phyloP scores from a whole-genome alignment of 2,113 vertebrate genomes.

The Falco punctatus region DNA sequence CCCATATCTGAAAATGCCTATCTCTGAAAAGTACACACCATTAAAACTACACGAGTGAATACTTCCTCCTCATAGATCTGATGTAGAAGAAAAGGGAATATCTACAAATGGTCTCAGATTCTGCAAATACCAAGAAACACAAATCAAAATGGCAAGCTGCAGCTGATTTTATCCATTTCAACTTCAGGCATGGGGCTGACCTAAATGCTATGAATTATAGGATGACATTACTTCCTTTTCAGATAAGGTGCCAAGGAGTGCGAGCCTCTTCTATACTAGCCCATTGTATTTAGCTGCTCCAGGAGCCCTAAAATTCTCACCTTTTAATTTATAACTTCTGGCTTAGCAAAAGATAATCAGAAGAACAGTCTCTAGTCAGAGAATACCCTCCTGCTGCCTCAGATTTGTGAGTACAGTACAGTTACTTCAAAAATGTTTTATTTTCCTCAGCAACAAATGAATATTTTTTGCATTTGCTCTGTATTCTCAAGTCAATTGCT shows the following conservation, averaged over 20 bases:
- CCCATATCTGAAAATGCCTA: too few species aligned
- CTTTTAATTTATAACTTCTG: neutral
- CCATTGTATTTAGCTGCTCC: neutral
- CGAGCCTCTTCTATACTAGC: neutral
- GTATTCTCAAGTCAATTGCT: neutral
- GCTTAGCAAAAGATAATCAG: neutral
- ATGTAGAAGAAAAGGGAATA: neutral
- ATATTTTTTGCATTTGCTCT: neutral
- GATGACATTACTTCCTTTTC: neutral
- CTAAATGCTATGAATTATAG: neutral
- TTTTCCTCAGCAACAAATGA: neutral
- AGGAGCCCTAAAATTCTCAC: neutral
- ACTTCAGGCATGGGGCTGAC: neutral
- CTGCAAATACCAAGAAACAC: neutral
- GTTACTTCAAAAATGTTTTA: neutral
- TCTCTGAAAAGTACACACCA: neutral
- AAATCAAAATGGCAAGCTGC: neutral
- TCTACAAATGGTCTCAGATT: neutral
- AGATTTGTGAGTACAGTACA: neutral
- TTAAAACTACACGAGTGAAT: neutral
- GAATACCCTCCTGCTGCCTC: neutral
- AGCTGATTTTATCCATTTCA: neutral
- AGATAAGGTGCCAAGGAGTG: neutral
- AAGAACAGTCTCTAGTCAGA: neutral
- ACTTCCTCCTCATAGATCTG: neutral